Evolutionary conservation across 1,140 invertebrate species (phyloP).

Genomic region (Panagrolaimus sp.): DNA sequence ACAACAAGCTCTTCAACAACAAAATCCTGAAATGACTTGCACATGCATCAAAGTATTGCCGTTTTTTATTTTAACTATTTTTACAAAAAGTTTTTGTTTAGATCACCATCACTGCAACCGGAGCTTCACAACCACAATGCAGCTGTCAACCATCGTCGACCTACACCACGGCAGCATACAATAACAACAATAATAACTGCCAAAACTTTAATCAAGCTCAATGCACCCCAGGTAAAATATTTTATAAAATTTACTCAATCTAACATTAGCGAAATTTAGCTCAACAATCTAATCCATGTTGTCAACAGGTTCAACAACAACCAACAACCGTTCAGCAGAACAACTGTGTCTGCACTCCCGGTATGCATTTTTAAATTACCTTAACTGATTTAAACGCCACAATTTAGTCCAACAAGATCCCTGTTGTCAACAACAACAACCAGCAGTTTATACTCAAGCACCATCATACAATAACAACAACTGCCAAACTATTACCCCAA

Average conservation of each 20-base stretch:
- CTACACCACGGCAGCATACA: conserved; percentile 11
- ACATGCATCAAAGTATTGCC: background rate
- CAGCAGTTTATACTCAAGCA: background rate
- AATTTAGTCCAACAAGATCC: conserved; percentile 8
- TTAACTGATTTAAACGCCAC: background rate
- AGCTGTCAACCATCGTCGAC: conserved; percentile 12
- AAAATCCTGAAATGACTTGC: conserved; percentile 12
- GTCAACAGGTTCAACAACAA: background rate
- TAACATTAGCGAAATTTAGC: too few species aligned
- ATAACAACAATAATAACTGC: conserved; percentile 13
- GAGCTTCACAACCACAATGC: conserved; percentile 6
- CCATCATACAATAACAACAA: background rate
- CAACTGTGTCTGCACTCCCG: conserved; percentile 15
- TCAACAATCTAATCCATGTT: conserved; percentile 5
- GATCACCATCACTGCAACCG: conserved; percentile 14
- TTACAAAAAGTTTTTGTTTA: background rate
- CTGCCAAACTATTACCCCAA: background rate
- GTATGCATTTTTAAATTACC: background rate
- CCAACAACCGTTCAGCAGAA: conserved; percentile 14
- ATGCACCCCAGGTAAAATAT: background rate
- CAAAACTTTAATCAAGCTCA: conserved; percentile 11
- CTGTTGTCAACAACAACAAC: conserved; percentile 1
- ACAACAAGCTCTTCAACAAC: conserved; percentile 8
- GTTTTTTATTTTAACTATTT: too few species aligned
- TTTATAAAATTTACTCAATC: too few species aligned